Base-by-base conservation (phyloP, 2,888 invertebrate species). In the Dioctria linearis region DNA sequence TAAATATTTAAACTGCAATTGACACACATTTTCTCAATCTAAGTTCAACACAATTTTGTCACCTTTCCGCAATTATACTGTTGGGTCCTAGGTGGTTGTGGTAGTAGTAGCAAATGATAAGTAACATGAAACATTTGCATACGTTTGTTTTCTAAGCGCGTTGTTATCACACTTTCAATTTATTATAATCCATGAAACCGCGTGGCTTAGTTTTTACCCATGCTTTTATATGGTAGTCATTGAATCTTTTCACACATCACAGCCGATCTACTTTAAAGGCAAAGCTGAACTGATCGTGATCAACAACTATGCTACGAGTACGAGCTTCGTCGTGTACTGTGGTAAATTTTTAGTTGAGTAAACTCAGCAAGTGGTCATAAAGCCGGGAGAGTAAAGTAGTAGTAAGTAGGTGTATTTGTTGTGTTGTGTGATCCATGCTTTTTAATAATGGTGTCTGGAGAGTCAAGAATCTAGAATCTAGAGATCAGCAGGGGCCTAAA, bases 21-120 rank as follows among this genome's bases (percentile, higher is more conserved):
- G 59, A 69, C 69, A 69, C 54, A 69, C 69, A 69, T 69, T 69
- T 69, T 51, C 25, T 51, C 25, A 69, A 69, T 69, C 40, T 37
- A 54, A 69, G 49, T 69, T 51, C 37, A 46, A 67, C 66, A 51
- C 69, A 4, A 51, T 39, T 51, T 49, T 69, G 37, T 51, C 69
- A 54, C 51, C 69, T 69, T 51, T 69, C 69, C 51, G 69, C 9
- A 25, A 25, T 54, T 37, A n/a, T n/a, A 54, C 54, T 54, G 11
- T 8, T n/a, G 54, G 25, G 2, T 25, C 25, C 25, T 25, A 25
- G 25, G 0, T 25, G 25, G 2, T 25, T 25, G 25, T 25, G 25
- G 25, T 25, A 25, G 25, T 25, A 25, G 25, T 25, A 25, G 25
- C 25, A 25, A 25, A 25, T 25, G 25, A 25, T 25, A 25, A 3